Conservation (phyloP, 1,140 invertebrate genomes). For the Orussus abietinus region DNA sequence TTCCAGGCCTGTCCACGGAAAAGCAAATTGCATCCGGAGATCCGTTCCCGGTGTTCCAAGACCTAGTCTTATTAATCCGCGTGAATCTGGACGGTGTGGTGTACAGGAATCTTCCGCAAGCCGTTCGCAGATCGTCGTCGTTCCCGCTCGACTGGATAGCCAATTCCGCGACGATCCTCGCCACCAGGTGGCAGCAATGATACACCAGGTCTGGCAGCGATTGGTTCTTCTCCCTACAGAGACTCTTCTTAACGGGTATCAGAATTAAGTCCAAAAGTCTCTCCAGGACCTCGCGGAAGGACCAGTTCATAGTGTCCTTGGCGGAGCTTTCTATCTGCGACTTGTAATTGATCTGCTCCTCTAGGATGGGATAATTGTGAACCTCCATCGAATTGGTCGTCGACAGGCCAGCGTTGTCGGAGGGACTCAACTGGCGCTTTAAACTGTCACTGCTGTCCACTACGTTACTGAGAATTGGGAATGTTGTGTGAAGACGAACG, state of each 20-base stretch:
- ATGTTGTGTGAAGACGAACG: slow-evolving; percentile 72
- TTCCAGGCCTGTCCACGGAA: slow-evolving; percentile 83
- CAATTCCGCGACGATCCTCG: slow-evolving; percentile 83
- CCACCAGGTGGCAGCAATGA: slow-evolving; percentile 82
- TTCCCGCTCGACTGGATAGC: slow-evolving; percentile 71
- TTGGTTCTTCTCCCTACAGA: slow-evolving; percentile 58
- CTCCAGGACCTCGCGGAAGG: slow-evolving; percentile 81
- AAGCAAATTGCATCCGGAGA: slow-evolving; percentile 96
- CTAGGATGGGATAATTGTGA: slow-evolving; percentile 74
- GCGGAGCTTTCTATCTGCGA: slow-evolving; percentile 45
- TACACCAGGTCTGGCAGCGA: slow-evolving; percentile 66
- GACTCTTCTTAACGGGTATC: slow-evolving; percentile 68
- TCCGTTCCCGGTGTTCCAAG: slow-evolving; percentile 96
- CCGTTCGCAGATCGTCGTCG: slow-evolving; percentile 64
- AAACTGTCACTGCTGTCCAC: slow-evolving; percentile 54
- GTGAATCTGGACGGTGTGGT: slow-evolving; percentile 88
- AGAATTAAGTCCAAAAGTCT: slow-evolving; percentile 76
- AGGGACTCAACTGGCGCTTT: slow-evolving; percentile 61
- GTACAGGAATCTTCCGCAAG: slow-evolving; percentile 68
- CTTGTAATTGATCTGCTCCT: slow-evolving; percentile 77
- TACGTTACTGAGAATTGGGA: slow-evolving; percentile 64
- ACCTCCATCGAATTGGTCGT: slow-evolving; percentile 69
- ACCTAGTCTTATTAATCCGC: slow-evolving; percentile 79
- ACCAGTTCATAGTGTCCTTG: slow-evolving; percentile 58
- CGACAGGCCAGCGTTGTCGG: slow-evolving; percentile 66